Evolutionary conservation across 2,888 invertebrate species (phyloP).

Genomic region (Tenthredo distinguenda): DNA sequence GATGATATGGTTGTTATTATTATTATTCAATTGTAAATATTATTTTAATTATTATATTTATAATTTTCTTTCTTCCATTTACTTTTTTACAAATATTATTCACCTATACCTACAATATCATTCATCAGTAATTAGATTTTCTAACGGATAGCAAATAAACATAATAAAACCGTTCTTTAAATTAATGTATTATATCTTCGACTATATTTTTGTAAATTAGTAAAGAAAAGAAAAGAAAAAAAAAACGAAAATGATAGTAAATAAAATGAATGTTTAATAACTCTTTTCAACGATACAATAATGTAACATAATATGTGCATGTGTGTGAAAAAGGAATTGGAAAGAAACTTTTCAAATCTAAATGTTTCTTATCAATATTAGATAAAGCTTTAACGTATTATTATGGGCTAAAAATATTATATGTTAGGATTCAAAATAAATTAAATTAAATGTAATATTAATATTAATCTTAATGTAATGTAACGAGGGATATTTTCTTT

Average conservation of each 20-base stretch:
- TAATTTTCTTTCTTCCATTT: background rate
- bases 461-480: background rate
- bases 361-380: conserved; percentile 8
- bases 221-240: background rate
- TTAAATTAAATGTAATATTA: background rate
- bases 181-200: background rate
- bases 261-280: background rate
- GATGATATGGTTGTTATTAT: background rate
- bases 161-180: background rate
- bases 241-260: background rate
- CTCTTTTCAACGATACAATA: conserved; percentile 1
- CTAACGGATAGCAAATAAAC: background rate
- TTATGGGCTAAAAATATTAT: background rate
- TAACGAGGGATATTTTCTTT: background rate
- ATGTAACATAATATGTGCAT: background rate
- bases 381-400: conserved; percentile 13
- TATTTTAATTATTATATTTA: background rate
- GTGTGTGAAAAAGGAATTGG: background rate
- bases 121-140: background rate
- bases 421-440: conserved; percentile 2
- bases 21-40: background rate
- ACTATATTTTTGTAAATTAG: conserved; percentile 8
- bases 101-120: background rate
- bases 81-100: background rate
- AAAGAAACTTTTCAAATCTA: background rate